Percentiles rank a stretch among this genome's conserved stretches.
These are phyloP conservation scores for Zosterops japonicus DNA, from an alignment of 2,113 vertebrate species.

Conservation along the genomic window DNA sequence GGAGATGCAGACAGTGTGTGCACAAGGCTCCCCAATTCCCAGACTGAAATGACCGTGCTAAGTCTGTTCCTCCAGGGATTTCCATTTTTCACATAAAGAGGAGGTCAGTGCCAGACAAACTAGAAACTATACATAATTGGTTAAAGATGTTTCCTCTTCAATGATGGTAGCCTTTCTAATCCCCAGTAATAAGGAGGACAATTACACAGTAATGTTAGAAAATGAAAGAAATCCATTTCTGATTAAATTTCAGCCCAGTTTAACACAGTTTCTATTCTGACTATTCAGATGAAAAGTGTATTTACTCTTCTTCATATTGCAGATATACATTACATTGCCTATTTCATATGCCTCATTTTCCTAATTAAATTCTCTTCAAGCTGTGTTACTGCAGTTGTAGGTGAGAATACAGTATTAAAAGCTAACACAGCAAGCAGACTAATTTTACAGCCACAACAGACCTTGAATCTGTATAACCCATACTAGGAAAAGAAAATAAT, in stretches of 20 bases:
- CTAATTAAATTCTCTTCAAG: conserved; percentile 49
- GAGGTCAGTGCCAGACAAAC: conserved; percentile 3
- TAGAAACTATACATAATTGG: neutral
- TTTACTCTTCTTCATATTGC: conserved; percentile 56
- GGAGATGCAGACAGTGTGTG: neutral
- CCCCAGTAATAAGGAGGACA: conserved; percentile 27
- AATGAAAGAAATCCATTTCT: conserved; percentile 30
- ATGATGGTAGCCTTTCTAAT: conserved; percentile 13
- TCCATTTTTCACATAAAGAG: neutral
- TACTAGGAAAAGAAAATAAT: neutral
- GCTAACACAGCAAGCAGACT: neutral
- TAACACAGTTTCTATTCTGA: conserved; percentile 31
- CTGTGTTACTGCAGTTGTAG: neutral
- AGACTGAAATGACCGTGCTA: neutral
- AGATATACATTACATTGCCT: conserved; percentile 12
- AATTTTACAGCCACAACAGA: neutral
- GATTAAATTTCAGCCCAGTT: conserved; percentile 39
- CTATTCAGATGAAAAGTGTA: conserved; percentile 54
- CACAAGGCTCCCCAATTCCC: neutral
- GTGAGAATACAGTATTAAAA: conserved; percentile 6
- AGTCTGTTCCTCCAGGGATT: neutral
- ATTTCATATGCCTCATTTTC: conserved; percentile 54
- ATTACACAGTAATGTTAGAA: conserved; percentile 29
- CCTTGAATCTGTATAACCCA: neutral
- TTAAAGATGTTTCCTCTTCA: conserved; percentile 15